Evolutionary conservation across 2,113 vertebrate species (phyloP), one percentile per base, ranked within the genome.

Genomic region (Oncorhynchus keta): DNA sequence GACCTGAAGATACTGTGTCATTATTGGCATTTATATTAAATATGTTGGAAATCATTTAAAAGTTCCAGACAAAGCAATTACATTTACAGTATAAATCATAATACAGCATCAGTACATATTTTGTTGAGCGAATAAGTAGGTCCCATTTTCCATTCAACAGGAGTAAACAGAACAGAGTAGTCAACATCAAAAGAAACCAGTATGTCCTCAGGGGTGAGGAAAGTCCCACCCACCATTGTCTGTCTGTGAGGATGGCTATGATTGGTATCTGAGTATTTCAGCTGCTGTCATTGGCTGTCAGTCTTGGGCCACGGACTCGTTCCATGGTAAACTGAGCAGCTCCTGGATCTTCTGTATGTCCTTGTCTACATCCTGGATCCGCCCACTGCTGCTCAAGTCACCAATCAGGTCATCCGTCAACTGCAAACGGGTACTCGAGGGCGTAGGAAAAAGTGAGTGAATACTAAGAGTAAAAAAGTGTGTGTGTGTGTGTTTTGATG

Each of bases 331-430:
- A 79, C 66, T 84, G 22, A 94, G 89, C 35, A 95, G 85, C 4
- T 94, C 92, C 48, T 91, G 78, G 66, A 94, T 93, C 80, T 81
- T 91, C 59, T 88, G 74, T 72, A 91, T 14, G 83, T 94, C 89
- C 64, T 78, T 76, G 0, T 73, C 75, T 12, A 68, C 32, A 59
- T 81, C 83, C 8, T 86, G 80, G 1, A 39, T 22, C 55, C 65
- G 48, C 30, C 73, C 75, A 51, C 66, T 74, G n/a, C 55, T 68
- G 0, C 72, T 78, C 76, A 95, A 89, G 66, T 89, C 89, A 8
- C 79, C 80, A 22, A 91, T 91, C 48, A 95, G 30, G 5, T 92
- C 89, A 0, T 94, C 91, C 0, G 93, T 94, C 76, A 94, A n/a
- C 55, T 92, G 81, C 72, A 95, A 77, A 49, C 93, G 90, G 9